Percentiles rank a stretch among this genome's conserved stretches.
Conservation (phyloP, 1,140 invertebrate species). For the Drosophila murphyi region DNA sequence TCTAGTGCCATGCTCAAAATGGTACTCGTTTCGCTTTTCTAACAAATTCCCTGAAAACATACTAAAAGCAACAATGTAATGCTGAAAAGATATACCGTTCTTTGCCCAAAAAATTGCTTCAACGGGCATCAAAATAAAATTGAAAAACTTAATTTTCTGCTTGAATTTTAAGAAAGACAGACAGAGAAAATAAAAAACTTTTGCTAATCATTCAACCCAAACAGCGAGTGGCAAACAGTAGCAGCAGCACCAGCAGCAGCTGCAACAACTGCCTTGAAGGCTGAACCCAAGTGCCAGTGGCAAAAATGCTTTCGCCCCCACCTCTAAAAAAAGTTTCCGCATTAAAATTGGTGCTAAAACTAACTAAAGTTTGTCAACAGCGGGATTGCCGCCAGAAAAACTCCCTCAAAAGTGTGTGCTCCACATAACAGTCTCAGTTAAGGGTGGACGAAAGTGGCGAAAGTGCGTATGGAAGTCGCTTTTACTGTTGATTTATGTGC, state of each 20-base stretch:
- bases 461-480: conserved; percentile 16
- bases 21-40: background rate
- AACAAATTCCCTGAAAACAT: background rate
- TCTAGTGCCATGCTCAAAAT: background rate
- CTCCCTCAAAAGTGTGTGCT: background rate
- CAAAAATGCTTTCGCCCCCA: conserved; percentile 27
- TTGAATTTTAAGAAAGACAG: conserved; percentile 30
- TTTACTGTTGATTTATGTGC: conserved; percentile 49
- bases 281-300: conserved; percentile 18
- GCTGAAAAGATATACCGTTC: background rate
- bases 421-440: conserved; percentile 3
- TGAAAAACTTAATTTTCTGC: conserved; percentile 32
- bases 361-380: conserved; percentile 40
- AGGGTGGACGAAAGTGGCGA: background rate
- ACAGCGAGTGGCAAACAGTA: conserved; percentile 14
- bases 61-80: background rate
- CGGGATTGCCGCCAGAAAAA: conserved; percentile 7
- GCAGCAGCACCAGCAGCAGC: background rate
- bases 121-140: conserved; percentile 2
- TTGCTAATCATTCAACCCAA: conserved; percentile 46
- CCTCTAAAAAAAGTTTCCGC: conserved; percentile 40
- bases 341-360: conserved; percentile 61
- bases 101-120: background rate
- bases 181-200: conserved; percentile 50
- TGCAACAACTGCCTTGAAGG: background rate